Evolutionary conservation across 2,888 invertebrate genomes (phyloP), one percentile per base, ranked within the genome.

Genomic region (Hemithea aestivaria): DNA sequence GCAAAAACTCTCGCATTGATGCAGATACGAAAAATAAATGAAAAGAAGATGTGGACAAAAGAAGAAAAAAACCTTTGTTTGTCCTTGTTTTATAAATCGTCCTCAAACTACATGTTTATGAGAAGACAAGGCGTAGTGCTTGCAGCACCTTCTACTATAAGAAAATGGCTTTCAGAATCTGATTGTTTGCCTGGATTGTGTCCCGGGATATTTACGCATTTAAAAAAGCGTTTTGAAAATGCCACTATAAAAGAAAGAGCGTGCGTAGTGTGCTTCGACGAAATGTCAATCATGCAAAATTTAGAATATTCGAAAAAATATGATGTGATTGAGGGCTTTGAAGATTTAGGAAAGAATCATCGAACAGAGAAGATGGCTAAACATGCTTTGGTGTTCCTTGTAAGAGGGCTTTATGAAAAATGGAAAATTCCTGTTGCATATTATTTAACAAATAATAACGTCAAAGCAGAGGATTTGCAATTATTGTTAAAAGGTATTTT

Each of bases 301-400:
- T 37, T 49, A 31, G 43, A 52, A 34, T 52, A 49, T 20, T 31
- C 45, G 1, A 43, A 36, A 7, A 50, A 46, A 44, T 42, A 28
- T 45, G 48, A 53, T 33, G 27, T 41, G 3, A 46, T 45, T 20
- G 49, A 49, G 27, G 52, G 52, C 1, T 52, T 38, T 42, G 45
- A 52, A 42, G 49, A 49, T 40, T 40, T 43, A 9, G 49, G 49
- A 23, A 35, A 27, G 7, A 27, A 25, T 27, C 20, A 45, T 2
- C 38, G 51, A 4, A 22, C 10, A 6, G 12, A 28, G 1, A 43
- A 38, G 28, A 35, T 25, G 12, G 47, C 43, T 3, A 48, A 42
- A 37, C 41, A 46, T 30, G 41, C 37, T 6, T 22, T 45, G 7
- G 46, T 46, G 1, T 45, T 51, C 31, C 22, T 42, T 31, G 34